Evolutionary conservation across 2,113 vertebrate species (phyloP).

Genomic region (Upupa epops): DNA sequence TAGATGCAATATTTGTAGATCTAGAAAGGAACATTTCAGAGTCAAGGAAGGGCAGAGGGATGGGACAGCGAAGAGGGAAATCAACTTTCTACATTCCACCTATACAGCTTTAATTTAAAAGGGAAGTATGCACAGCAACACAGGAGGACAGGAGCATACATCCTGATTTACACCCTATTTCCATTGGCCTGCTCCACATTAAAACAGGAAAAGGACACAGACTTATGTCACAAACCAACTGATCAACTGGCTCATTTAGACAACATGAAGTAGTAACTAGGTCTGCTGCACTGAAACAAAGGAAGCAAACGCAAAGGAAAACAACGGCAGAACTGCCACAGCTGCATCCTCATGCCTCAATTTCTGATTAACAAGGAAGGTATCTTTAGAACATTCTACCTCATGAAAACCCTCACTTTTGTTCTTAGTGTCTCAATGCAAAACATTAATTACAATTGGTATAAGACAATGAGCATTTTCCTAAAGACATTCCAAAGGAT

Average conservation of each 20-base stretch:
- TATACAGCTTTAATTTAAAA: neutral
- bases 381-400: neutral
- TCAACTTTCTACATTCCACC: neutral
- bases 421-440: neutral
- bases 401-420: neutral
- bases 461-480: neutral
- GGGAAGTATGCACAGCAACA: neutral
- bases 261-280: neutral
- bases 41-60: neutral
- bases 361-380: neutral
- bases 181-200: neutral
- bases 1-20: neutral
- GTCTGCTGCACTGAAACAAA: neutral
- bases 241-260: neutral
- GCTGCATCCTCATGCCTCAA: neutral
- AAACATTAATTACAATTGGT: neutral
- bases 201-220: neutral
- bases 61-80: neutral
- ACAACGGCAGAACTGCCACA: neutral
- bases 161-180: neutral
- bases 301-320: neutral
- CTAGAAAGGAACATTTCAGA: neutral
- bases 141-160: neutral
- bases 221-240: neutral
- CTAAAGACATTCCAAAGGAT: neutral